phyloP scores from a whole-genome alignment of 2,797 vertebrate genomes.

The Aldrovandia affinis region DNA sequence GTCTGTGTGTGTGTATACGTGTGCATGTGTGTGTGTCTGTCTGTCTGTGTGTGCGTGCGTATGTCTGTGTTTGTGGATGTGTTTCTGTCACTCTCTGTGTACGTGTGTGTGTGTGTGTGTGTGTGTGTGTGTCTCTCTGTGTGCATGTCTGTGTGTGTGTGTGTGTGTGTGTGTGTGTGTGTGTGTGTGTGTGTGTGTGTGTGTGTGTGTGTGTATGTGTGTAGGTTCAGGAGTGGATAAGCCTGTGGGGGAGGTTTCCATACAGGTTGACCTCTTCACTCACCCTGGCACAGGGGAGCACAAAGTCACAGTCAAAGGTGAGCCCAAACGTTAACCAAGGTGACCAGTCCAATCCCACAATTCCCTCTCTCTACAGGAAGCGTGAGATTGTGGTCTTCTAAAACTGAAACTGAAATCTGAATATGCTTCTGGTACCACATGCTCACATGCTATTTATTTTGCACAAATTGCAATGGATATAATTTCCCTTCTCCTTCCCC shows the following conservation, averaged over 20 bases:
- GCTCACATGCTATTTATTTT: background rate
- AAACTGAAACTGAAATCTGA: background rate
- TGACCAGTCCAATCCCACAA: background rate
- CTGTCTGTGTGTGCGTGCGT: slow-evolving; percentile 25
- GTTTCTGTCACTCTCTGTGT: background rate
- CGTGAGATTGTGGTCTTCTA: too few relatives aligned
- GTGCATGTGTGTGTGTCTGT: too few relatives aligned
- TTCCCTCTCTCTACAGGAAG: background rate
- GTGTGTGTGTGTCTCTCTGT: slow-evolving; percentile 28
- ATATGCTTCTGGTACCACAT: background rate
- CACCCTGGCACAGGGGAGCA: slow-evolving; percentile 91
- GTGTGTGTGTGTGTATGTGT: slow-evolving; percentile 29
- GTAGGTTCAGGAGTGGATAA: slow-evolving; percentile 89
- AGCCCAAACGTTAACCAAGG: slow-evolving; percentile 17
- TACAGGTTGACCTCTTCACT: slow-evolving; percentile 93
- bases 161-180: slow-evolving; percentile 22
- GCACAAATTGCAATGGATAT: background rate
- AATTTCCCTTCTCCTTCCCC: background rate
- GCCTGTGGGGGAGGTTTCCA: slow-evolving; percentile 90
- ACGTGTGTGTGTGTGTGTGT: slow-evolving; percentile 34
- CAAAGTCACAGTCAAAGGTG: slow-evolving; percentile 95
- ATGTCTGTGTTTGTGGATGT: slow-evolving; percentile 35
- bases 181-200: slow-evolving; percentile 26
- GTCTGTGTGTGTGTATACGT: slow-evolving; percentile 26
- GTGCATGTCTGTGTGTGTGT: too few relatives aligned